Percentiles rank a stretch among this genome's conserved stretches.
Conservation (phyloP, 2,888 invertebrate species). For the Corbicula japonica region DNA sequence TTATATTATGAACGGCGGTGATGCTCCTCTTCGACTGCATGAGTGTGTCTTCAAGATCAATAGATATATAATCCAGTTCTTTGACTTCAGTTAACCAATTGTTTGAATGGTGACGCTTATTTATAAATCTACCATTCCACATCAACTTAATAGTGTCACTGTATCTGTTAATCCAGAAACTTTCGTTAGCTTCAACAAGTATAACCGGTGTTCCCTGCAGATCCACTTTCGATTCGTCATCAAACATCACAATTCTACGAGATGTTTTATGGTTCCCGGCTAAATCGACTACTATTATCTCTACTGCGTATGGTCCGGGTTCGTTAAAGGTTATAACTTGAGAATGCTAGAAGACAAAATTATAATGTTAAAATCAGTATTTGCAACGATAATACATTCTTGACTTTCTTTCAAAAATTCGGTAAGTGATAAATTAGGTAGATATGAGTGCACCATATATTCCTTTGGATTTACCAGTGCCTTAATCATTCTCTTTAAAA, state of each 20-base stretch:
- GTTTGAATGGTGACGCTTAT: conserved; percentile 41
- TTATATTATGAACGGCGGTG: background rate
- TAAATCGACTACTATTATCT: conserved; percentile 50
- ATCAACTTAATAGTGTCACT: conserved; percentile 29
- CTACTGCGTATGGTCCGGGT: conserved; percentile 50
- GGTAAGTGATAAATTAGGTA: too few relatives aligned
- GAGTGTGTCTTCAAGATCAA: conserved; percentile 52
- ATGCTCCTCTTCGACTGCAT: conserved; percentile 44
- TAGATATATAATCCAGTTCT: conserved; percentile 2
- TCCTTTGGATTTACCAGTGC: too few relatives aligned
- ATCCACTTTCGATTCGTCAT: conserved; percentile 54
- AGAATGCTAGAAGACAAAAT: too few relatives aligned
- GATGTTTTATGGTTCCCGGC: conserved; percentile 61
- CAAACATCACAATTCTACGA: conserved; percentile 60
- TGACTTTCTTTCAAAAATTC: too few relatives aligned
- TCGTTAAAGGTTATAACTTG: conserved; percentile 19
- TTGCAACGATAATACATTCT: too few relatives aligned
- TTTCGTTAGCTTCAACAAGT: conserved; percentile 20
- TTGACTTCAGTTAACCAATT: conserved; percentile 59
- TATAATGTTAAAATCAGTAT: too few relatives aligned
- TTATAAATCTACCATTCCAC: conserved; percentile 61
- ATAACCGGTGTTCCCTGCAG: conserved; percentile 5
- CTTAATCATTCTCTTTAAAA: too few relatives aligned
- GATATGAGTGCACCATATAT: too few relatives aligned
- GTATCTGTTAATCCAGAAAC: conserved; percentile 55